Conservation (phyloP, 2,113 vertebrate genomes). For the Forbesichthys papilliferus region DNA sequence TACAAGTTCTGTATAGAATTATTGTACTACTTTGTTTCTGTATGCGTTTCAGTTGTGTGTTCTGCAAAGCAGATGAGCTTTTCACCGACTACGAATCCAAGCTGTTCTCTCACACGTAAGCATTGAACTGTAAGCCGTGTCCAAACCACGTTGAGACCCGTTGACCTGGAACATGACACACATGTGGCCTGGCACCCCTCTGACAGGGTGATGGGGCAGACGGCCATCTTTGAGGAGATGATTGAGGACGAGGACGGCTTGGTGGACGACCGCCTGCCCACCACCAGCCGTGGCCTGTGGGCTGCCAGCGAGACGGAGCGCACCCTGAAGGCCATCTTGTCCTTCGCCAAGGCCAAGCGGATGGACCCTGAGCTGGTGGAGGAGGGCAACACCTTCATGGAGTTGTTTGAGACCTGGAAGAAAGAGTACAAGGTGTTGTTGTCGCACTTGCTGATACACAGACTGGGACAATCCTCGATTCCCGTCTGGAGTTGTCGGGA, state of each 20-base stretch:
- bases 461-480: neutral
- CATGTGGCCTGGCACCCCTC: neutral
- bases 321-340: constrained; percentile 87
- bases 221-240: constrained; percentile 98
- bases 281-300: constrained; percentile 94
- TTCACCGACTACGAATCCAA: constrained; percentile 98
- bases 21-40: constrained; percentile 31
- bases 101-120: constrained; percentile 94
- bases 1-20: neutral
- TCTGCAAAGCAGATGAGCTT: constrained; percentile 96
- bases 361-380: constrained; percentile 84
- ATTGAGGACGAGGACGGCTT: constrained; percentile 96
- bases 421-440: constrained; percentile 94
- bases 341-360: constrained; percentile 89
- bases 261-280: constrained; percentile 91
- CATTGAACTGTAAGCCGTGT: constrained; percentile 2
- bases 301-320: constrained; percentile 92
- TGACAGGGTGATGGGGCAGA: constrained; percentile 91
- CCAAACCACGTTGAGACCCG: neutral
- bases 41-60: constrained; percentile 84
- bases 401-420: constrained; percentile 96
- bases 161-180: neutral
- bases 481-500: no score
- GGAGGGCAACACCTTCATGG: constrained; percentile 90
- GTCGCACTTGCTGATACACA: neutral